A percentile compares a stretch with the other conserved stretches of the same genome.
Conservation (phyloP, 2,888 invertebrate genomes). For the Eueremaeus valkanovi region DNA sequence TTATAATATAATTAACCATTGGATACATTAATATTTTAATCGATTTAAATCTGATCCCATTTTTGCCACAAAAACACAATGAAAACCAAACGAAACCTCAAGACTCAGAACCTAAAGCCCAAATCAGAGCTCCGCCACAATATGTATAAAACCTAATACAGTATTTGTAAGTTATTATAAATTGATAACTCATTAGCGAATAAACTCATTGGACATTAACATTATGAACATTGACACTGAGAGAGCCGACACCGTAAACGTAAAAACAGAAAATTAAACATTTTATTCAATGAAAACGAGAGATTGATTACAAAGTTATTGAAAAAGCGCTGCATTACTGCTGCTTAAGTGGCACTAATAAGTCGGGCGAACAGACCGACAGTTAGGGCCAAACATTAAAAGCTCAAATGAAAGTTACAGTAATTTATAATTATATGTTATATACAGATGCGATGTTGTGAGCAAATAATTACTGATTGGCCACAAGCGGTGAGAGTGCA, state of each 20-base stretch:
- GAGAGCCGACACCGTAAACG: conserved; percentile 5
- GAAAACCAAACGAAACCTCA: neutral
- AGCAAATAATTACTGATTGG: conserved; percentile 38
- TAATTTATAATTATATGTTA: conserved; percentile 24
- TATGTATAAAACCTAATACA: no score
- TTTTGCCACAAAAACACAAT: neutral
- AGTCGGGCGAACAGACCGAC: conserved; percentile 14
- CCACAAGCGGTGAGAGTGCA: conserved; percentile 16
- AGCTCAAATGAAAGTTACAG: conserved; percentile 28
- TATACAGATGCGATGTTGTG: conserved; percentile 34
- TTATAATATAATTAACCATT: conserved; percentile 11
- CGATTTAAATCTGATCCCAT: neutral
- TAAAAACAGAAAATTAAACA: conserved; percentile 29
- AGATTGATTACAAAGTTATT: conserved; percentile 24
- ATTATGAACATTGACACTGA: neutral
- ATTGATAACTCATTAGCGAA: no score
- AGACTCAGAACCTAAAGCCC: neutral
- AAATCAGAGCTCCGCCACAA: neutral
- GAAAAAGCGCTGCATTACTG: conserved; percentile 34
- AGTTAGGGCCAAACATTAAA: conserved; percentile 36
- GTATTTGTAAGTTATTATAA: no score
- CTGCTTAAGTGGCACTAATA: conserved; percentile 34
- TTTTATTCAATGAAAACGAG: conserved; percentile 27
- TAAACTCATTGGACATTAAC: no score
- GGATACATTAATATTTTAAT: no score